Evolutionary conservation across 1,140 invertebrate species (phyloP), one percentile per base, ranked within the genome.

Genomic region (Chymomyza costata): DNA sequence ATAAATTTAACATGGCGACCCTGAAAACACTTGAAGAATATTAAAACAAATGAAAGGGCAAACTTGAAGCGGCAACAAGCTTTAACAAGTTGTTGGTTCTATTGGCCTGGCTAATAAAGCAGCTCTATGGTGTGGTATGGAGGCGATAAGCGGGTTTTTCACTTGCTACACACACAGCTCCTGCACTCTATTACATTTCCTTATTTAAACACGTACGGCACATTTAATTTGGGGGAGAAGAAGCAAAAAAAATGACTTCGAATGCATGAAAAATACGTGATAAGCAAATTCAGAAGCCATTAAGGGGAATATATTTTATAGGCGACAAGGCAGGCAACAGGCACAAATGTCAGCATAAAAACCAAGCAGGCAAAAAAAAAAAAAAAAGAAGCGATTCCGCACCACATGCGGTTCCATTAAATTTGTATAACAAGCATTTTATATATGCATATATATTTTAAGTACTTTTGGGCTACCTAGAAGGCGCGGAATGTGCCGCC

Each of bases 211-310:
- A 73, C 68, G 68, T 73, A 73, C 68, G 68, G 55, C 58, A 64
- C 68, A 73, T 73, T 73, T 73, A 73, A 73, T 73, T 73, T 73
- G 68, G 63, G 58, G 53, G n/a, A n/a, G n/a, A n/a, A 73, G 65
- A 71, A 61, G 63, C 63, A 44, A 66, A 38, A 38, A 38, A 17
- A 16, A 59, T 54, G 58, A 6, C 7, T 34, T 6, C 44, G 57
- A 58, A 56, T 58, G 67, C 61, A 53, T 56, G 53, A 71, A 73
- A 73, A 73, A 73, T 73, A 73, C 68, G 68, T 73, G 68, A 73
- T 73, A 73, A 73, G 68, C 68, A 73, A 73, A 73, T 73, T 73
- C 68, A 73, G 73, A 73, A 73, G 73, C 63, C 68, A 73, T 73
- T 73, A 73, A 73, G 67, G 66, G 47, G 68, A 28, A 28, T n/a